phyloP scores from a whole-genome alignment of 2,888 invertebrate genomes.

The Phoenoteleia sp. region DNA sequence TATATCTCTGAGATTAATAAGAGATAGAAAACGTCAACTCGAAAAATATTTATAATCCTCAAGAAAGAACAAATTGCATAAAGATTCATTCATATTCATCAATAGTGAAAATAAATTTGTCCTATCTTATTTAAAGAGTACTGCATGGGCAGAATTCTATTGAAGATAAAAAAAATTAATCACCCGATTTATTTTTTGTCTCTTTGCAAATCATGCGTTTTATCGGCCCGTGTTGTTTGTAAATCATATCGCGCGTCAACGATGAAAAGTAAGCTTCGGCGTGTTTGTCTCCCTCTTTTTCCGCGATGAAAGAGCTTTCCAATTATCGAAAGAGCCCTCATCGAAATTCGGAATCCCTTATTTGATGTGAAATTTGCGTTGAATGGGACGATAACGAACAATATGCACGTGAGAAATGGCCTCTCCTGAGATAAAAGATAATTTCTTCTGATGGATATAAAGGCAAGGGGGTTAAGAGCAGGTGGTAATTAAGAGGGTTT shows the following conservation, averaged over 20 bases:
- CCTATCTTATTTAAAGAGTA: no score
- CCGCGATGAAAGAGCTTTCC: neutral
- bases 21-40: no score
- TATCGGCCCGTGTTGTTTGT: neutral
- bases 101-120: no score
- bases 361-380: conserved; percentile 1
- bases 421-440: conserved; percentile 11
- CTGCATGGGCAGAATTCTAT: no score
- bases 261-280: neutral
- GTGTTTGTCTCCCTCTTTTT: neutral
- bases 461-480: neutral
- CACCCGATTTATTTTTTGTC: no score
- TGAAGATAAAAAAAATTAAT: no score
- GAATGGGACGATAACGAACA: conserved; percentile 16
- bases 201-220: neutral
- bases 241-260: neutral
- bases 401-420: neutral
- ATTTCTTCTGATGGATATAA: conserved; percentile 14
- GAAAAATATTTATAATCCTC: no score
- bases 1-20: no score
- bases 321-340: conserved; percentile 23
- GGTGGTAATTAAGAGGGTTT: conserved; percentile 48
- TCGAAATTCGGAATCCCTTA: conserved; percentile 12
- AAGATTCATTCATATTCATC: no score
- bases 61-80: no score